Evolutionary conservation across 2,113 vertebrate genomes (phyloP).

Genomic region (Cephalophus harveyi): DNA sequence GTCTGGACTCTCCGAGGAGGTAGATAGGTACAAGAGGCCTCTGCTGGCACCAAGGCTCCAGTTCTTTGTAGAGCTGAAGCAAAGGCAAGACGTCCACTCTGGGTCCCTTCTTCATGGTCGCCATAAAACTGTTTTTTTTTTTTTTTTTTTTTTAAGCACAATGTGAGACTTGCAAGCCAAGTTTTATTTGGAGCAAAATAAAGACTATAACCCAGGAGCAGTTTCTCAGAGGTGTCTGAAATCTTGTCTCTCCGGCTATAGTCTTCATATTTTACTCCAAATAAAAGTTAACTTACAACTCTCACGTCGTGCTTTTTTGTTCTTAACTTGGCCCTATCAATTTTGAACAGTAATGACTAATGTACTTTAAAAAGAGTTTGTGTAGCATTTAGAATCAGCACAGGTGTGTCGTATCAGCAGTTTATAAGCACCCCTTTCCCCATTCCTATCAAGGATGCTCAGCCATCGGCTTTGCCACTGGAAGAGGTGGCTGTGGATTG

Average conservation of each 20-base stretch:
- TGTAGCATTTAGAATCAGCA: neutral
- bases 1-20: neutral
- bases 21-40: neutral
- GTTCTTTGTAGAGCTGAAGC: neutral
- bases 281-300: neutral
- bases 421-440: neutral
- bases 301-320: neutral
- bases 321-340: neutral
- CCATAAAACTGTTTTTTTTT: neutral
- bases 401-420: neutral
- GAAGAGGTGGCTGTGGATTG: neutral
- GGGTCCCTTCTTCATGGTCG: neutral
- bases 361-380: neutral
- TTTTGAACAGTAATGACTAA: neutral
- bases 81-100: neutral
- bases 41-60: neutral
- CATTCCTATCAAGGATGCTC: neutral
- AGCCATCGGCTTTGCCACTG: neutral
- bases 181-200: neutral
- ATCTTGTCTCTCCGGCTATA: neutral
- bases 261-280: neutral
- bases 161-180: neutral
- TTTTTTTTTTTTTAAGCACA: neutral
- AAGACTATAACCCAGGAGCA: neutral
- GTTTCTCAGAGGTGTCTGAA: neutral